Evolutionary conservation across 2,797 vertebrate species (phyloP).

Genomic region (Uromys caudimaculatus): DNA sequence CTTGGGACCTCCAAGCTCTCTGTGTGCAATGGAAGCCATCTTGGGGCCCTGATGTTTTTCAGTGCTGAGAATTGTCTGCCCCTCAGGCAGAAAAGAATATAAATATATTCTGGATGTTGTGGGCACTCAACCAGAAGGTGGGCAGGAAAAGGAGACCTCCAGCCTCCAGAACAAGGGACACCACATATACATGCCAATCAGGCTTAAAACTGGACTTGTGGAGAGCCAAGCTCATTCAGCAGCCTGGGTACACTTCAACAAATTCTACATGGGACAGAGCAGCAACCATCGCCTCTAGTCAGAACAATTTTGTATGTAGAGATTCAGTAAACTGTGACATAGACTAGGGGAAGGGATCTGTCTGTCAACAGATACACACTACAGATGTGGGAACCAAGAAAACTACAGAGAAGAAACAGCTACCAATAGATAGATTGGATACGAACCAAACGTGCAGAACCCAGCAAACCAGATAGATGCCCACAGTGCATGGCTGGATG

Average conservation of each 20-base stretch:
- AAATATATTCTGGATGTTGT: not conserved
- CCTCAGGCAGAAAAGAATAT: not conserved
- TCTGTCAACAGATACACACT: not conserved
- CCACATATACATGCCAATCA: not conserved
- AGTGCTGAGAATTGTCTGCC: not conserved
- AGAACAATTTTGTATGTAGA: not conserved
- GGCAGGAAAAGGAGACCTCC: not conserved
- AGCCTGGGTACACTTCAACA: not conserved
- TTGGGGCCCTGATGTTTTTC: not conserved
- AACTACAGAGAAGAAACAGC: not conserved
- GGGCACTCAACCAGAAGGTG: not conserved
- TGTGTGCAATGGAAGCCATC: not conserved
- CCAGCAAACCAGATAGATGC: not conserved
- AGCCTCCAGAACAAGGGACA: not conserved
- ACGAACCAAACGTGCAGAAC: not conserved
- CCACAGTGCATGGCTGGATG: not conserved
- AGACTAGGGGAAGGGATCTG: not conserved
- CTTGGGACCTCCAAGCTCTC: not conserved
- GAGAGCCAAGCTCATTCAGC: not conserved
- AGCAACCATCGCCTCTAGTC: not conserved
- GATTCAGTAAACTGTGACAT: not conserved
- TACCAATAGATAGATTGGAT: not conserved
- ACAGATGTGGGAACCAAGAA: not conserved
- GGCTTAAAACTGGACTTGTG: not conserved
- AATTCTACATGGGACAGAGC: not conserved